Base-by-base conservation (phyloP, 2,113 vertebrate genomes). In the Picathartes gymnocephalus region DNA sequence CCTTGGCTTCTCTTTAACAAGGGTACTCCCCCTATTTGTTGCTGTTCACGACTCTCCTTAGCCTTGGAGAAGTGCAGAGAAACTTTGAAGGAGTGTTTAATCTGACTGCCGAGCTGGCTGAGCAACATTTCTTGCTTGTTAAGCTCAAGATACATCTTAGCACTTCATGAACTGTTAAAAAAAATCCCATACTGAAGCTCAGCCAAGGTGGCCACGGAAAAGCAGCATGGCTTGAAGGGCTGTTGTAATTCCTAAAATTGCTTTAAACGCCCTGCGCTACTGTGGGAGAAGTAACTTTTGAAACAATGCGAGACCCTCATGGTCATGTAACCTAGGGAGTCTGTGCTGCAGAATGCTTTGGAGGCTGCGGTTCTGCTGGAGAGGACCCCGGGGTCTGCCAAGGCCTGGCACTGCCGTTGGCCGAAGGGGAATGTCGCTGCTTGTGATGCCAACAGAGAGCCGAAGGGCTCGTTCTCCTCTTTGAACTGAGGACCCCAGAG, bases 401-500 rank as follows among this genome's bases (percentile, higher is more conserved):
- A 22, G 85, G 60, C 60, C 71, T 40, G 90, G 85, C 19, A 2
- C 47, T 42, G 70, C 88, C 12, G 10, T 74, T 45, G 78, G 73
- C 56, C 54, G 51, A 71, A 37, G 1, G 27, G 80, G 95, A 92
- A 72, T 42, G 60, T 83, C 13, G 4, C 27, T 62, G 31, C 37
- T 27, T 48, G 48, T 69, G 54, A 85, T 84, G 68, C 60, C 69
- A 70, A 51, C 45, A 78, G 90, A 15, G 35, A 90, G 65, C 74
- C 6, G 1, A 25, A 69, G 88, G 88, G 80, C 73, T 76, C 50
- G 9, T 18, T 79, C 81, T 94, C 47, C 40, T 54, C 83, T 94
- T 88, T 91, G 93, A 96, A 93, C 79, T 57, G 60, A 61, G 85
- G 37, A 96, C 51, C 23, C 56, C 58, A 35, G 82, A 94, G 84